These are phyloP conservation scores for Neoaliturus tenellus DNA, from an alignment of 2,888 invertebrate genomes.

Conservation along the genomic window DNA sequence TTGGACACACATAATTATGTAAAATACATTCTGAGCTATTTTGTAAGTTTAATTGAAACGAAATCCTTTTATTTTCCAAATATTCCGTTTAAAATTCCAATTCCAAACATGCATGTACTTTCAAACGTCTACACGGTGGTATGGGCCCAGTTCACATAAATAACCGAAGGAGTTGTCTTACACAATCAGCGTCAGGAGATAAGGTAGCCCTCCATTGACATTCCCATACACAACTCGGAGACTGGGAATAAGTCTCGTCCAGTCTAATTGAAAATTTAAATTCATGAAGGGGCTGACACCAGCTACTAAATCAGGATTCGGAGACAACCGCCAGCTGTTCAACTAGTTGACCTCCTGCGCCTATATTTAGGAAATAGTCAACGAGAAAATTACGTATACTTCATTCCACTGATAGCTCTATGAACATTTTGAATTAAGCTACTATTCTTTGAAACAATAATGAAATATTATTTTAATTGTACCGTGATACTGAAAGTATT, in stretches of 20 bases:
- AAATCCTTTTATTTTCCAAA: too few species aligned
- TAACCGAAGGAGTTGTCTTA: neutral
- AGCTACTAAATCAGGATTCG: neutral
- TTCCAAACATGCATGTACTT: too few species aligned
- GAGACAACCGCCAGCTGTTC: neutral
- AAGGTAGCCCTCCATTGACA: neutral
- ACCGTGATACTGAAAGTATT: too few species aligned
- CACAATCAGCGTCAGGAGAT: neutral
- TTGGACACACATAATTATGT: too few species aligned
- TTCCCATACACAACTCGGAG: neutral
- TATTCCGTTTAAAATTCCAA: too few species aligned
- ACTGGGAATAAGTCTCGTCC: neutral
- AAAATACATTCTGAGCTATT: too few species aligned
- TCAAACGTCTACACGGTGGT: neutral
- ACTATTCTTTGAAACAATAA: too few species aligned
- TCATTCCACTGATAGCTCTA: too few species aligned
- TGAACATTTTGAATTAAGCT: too few species aligned
- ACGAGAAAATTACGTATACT: neutral
- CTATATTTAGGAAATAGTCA: neutral
- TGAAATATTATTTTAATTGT: too few species aligned
- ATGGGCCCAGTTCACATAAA: neutral
- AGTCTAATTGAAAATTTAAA: slow-evolving; percentile 29
- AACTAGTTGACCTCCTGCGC: neutral
- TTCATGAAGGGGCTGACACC: slow-evolving; percentile 6
- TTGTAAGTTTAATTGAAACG: too few species aligned